Conservation (phyloP, 2,888 invertebrate species). For the Eupelmus urozonus region DNA sequence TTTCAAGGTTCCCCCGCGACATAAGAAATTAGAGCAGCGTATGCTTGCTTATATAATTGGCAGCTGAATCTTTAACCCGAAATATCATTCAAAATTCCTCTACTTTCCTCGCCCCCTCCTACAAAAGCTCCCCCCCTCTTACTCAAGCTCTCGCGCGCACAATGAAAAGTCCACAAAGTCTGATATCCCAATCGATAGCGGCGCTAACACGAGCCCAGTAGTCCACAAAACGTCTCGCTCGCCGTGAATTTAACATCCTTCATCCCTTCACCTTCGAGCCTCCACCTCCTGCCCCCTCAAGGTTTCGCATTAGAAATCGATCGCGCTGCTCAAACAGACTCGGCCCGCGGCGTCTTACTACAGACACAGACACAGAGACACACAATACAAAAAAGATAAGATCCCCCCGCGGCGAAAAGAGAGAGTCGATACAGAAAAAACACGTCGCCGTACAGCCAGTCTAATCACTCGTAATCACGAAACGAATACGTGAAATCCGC, state of each 20-base stretch:
- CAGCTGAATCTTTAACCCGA: not conserved
- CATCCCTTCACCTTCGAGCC: not conserved
- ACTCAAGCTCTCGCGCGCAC: not conserved
- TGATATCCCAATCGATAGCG: not conserved
- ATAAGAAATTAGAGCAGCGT: no score
- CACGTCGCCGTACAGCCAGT: not conserved
- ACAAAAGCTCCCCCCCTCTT: no score
- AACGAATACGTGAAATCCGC: constrained; percentile 34
- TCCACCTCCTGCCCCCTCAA: no score
- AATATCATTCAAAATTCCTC: not conserved
- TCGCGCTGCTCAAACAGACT: not conserved
- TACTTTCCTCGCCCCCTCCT: no score
- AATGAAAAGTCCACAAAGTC: not conserved
- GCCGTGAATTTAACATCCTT: constrained; percentile 5
- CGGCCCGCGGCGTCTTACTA: no score
- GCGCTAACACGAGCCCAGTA: no score
- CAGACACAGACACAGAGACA: not conserved
- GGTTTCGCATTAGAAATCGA: constrained; percentile 30
- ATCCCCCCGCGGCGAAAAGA: not conserved
- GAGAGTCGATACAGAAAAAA: no score
- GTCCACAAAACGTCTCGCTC: not conserved
- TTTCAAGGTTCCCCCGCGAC: no score
- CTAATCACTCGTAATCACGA: constrained; percentile 52
- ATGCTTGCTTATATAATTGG: no score
- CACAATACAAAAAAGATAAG: constrained; percentile 1